Percentiles rank a stretch among this genome's conserved stretches.
Conservation (phyloP, 2,888 invertebrate genomes). For the Dermolepida albohirtum region DNA sequence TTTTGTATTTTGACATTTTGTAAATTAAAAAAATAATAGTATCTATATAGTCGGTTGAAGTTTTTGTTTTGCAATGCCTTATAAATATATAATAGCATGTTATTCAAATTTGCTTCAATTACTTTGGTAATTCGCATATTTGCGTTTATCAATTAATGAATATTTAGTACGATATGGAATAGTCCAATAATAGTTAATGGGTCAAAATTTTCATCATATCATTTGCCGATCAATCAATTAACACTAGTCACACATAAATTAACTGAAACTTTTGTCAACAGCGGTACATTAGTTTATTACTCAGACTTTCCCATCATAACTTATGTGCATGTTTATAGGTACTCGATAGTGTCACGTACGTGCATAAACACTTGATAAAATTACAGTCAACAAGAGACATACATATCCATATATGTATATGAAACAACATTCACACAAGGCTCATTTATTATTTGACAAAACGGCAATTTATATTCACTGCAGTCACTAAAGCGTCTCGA, state of each 20-base stretch:
- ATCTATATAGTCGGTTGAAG: too few species aligned
- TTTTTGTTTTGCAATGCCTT: too few species aligned
- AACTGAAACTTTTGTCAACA: too few species aligned
- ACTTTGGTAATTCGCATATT: too few species aligned
- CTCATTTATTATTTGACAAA: conserved; percentile 49
- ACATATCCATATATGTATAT: conserved; percentile 3
- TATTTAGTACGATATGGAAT: too few species aligned
- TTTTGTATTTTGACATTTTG: too few species aligned
- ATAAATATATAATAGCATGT: too few species aligned
- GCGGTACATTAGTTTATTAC: background rate
- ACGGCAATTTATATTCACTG: conserved; percentile 55
- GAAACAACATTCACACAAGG: conserved; percentile 33
- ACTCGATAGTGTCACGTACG: conserved; percentile 38
- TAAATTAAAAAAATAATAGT: too few species aligned
- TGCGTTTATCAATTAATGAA: too few species aligned
- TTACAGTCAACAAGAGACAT: conserved; percentile 51
- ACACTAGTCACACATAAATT: too few species aligned
- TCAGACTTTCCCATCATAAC: conserved; percentile 29
- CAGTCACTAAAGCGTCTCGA: conserved; percentile 54
- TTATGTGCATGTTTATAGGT: conserved; percentile 32
- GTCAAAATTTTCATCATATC: conserved; percentile 7
- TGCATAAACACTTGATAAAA: conserved; percentile 52
- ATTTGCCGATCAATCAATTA: conserved; percentile 1
- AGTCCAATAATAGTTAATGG: background rate
- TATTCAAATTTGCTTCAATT: too few species aligned